These are phyloP conservation scores for Sparidentex hasta DNA, from an alignment of 2,797 vertebrate species.

Conservation along the genomic window DNA sequence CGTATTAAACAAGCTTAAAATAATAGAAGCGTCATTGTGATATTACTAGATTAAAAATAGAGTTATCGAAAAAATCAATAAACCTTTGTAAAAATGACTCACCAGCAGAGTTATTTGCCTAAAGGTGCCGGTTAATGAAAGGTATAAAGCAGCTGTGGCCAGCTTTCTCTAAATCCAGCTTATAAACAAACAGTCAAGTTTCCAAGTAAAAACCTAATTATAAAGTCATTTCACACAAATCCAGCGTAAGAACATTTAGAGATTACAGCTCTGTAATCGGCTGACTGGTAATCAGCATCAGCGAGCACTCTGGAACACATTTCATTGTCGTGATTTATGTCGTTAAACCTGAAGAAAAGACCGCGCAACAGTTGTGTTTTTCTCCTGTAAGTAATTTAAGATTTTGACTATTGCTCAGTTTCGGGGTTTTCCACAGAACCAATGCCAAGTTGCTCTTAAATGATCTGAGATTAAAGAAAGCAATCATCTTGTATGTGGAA, in stretches of 20 bases:
- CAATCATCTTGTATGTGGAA: background rate
- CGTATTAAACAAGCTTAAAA: background rate
- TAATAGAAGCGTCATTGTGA: background rate
- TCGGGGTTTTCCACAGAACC: background rate
- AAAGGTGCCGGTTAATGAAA: background rate
- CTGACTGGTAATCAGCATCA: conserved; percentile 41
- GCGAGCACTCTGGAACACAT: conserved; percentile 5
- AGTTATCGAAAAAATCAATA: background rate
- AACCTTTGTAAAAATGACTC: background rate
- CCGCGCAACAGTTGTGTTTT: background rate
- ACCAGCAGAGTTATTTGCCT: background rate
- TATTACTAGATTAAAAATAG: background rate
- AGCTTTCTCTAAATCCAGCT: conserved; percentile 37
- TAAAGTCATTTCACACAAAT: conserved; percentile 59
- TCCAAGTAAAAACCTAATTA: conserved; percentile 49
- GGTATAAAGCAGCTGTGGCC: background rate
- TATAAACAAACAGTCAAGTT: conserved; percentile 48
- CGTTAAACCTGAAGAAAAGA: conserved; percentile 1
- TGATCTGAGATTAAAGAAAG: background rate
- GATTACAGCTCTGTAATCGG: conserved; percentile 67
- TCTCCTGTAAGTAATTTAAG: background rate
- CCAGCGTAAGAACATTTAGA: conserved; percentile 54
- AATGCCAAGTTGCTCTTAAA: background rate
- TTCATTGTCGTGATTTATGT: conserved; percentile 8
- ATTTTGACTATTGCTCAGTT: background rate